Percentiles rank a stretch among this genome's conserved stretches.
Conservation (phyloP, 2,113 vertebrate species). For the Corynorhinus townsendii region DNA sequence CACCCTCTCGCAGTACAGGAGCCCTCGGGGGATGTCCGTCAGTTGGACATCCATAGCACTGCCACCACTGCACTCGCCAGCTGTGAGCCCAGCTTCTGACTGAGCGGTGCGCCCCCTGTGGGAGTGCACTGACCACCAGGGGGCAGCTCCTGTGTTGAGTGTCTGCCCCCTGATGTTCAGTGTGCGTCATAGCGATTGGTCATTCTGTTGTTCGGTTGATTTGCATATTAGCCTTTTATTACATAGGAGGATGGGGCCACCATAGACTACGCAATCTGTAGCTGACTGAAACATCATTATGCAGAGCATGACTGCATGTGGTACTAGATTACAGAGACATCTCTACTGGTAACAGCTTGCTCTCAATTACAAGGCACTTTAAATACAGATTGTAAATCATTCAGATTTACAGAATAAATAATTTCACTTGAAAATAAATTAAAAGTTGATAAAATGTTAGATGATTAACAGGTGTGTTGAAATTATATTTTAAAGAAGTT, state of each 20-base stretch:
- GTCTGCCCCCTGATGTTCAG: no score
- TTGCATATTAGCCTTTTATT: no score
- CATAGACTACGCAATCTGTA: neutral
- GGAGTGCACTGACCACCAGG: no score
- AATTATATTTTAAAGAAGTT: neutral
- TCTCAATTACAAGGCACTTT: neutral
- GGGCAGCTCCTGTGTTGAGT: no score
- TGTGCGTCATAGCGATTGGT: no score
- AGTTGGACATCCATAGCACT: no score
- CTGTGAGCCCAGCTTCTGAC: no score
- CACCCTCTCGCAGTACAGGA: no score
- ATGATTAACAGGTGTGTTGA: neutral
- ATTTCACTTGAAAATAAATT: neutral
- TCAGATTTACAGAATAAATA: neutral
- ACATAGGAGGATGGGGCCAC: neutral
- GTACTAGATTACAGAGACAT: neutral
- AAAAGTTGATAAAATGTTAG: neutral
- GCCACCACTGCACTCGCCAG: no score
- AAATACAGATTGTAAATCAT: neutral
- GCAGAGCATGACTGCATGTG: neutral
- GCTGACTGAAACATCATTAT: neutral
- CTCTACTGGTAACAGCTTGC: neutral
- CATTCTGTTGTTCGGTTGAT: no score
- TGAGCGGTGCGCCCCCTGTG: no score
- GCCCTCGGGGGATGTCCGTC: no score